Conservation (phyloP, 2,797 vertebrate species). For the Kryptolebias ocellatus region DNA sequence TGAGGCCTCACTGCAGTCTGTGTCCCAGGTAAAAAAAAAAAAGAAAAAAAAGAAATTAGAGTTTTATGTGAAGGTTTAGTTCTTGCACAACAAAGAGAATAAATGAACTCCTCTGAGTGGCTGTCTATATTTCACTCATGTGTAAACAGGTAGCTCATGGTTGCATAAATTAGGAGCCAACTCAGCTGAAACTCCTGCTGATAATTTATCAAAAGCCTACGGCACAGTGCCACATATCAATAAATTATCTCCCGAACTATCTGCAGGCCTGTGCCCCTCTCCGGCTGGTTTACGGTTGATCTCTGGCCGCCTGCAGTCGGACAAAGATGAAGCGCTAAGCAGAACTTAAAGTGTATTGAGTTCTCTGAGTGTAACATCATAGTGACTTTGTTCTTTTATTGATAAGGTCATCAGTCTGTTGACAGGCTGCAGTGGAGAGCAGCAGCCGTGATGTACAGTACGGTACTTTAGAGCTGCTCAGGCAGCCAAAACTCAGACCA, state of each 20-base stretch:
- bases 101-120: constrained; percentile 33
- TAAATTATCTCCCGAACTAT: constrained; percentile 50
- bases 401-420: constrained; percentile 78
- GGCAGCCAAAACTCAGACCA: constrained; percentile 62
- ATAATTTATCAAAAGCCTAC: constrained; percentile 47
- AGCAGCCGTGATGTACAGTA: constrained; percentile 52
- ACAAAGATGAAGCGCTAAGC: constrained; percentile 16
- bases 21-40: constrained; percentile 37
- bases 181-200: constrained; percentile 44
- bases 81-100: constrained; percentile 23
- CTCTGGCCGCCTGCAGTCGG: constrained; percentile 8
- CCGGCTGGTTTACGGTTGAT: constrained; percentile 40
- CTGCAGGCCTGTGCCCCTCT: constrained; percentile 37
- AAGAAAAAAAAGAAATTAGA: constrained; percentile 25
- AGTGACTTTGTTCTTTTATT: constrained; percentile 79
- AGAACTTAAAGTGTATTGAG: constrained; percentile 34
- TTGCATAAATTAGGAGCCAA: constrained; percentile 36
- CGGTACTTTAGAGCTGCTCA: constrained; percentile 59
- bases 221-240: constrained; percentile 57
- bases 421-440: constrained; percentile 61
- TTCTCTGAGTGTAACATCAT: constrained; percentile 36
- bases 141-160: constrained; percentile 33
- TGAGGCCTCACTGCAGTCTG: constrained; percentile 49
- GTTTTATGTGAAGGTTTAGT: constrained; percentile 33
- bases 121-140: constrained; percentile 36